Base-by-base conservation (phyloP, 2,797 vertebrate genomes). In the Leptodactylus fallax region DNA sequence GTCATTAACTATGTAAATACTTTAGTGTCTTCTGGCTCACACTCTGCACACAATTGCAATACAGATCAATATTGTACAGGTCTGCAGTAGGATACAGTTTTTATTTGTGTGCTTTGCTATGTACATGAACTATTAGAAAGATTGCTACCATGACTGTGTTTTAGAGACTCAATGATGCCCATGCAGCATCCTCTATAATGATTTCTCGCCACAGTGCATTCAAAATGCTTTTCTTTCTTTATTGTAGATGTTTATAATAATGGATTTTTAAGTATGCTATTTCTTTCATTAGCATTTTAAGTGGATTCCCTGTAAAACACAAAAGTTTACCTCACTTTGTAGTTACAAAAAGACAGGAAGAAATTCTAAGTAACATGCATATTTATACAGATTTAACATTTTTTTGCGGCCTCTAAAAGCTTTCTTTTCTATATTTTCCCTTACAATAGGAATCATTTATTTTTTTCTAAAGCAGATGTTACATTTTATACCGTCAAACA, bases 231-330 rank as follows among this genome's bases (percentile, higher is more conserved):
- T 72, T 72, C 69, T n/a, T 63, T 11, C 61, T 71, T 71, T 72
- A 45, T 47, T 72, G 16, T 21, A 47, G 69, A 47, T 47, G 69
- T 72, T 36, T 72, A 47, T 72, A 72, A 72, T 47, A 72, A 72
- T 72, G 69, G 69, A 47, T 72, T 72, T 71, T 72, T 72, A 72
- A 72, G 69, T 47, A 72, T 72, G 69, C 9, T 47, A 72, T 19
- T 47, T 47, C 69, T 72, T 21, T 72, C 36, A 72, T 72, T 72
- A 72, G 36, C 69, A 72, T 72, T 72, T 72, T 72, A 47, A 72
- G 36, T 21, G 8, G 17, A 72, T 47, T 47, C 36, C 2, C 36
- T 19, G 69, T 19, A 10, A 7, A 72, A 72, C 69, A 72, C 17
- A 72, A 72, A 72, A 72, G 69, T 72, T 72, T 72, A 45, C 69